Conservation (phyloP, 2,888 invertebrate species). For the Eurois occulta region DNA sequence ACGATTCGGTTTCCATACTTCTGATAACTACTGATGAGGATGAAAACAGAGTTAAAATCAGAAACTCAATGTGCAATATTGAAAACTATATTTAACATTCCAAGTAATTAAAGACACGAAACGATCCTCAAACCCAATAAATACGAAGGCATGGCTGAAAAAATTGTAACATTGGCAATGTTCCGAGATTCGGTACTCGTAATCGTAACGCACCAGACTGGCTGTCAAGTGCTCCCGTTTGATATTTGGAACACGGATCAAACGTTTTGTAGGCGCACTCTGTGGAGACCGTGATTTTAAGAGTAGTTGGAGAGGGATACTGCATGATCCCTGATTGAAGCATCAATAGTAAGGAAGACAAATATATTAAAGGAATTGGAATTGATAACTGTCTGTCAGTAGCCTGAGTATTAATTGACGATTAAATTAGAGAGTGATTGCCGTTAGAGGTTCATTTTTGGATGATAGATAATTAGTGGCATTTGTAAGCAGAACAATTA, state of each 20-base stretch:
- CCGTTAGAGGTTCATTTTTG: background rate
- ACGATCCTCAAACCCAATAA: constrained; percentile 34
- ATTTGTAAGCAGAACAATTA: background rate
- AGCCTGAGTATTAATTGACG: constrained; percentile 18
- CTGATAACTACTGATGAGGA: background rate
- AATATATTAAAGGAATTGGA: background rate
- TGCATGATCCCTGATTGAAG: constrained; percentile 10
- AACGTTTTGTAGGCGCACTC: constrained; percentile 49
- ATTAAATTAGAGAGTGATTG: constrained; percentile 7
- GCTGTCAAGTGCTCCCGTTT: constrained; percentile 68
- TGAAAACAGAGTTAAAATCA: background rate
- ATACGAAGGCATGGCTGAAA: constrained; percentile 63
- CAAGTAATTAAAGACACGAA: constrained; percentile 36
- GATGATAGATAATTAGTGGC: constrained; percentile 1
- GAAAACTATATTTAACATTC: constrained; percentile 17
- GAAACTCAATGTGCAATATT: background rate
- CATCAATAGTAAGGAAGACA: background rate
- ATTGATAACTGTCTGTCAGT: constrained; percentile 6
- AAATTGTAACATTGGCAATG: constrained; percentile 77
- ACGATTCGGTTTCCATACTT: background rate
- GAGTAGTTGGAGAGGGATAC: constrained; percentile 18
- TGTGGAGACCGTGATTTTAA: constrained; percentile 40
- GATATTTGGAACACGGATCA: constrained; percentile 69
- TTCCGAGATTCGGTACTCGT: constrained; percentile 76
- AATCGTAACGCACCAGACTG: constrained; percentile 67